Evolutionary conservation across 30 jellyfish, hydroid and myxozoan genomes (phyloP), one percentile per base, ranked within the genome.

Genomic region (Hydractinia echinata): DNA sequence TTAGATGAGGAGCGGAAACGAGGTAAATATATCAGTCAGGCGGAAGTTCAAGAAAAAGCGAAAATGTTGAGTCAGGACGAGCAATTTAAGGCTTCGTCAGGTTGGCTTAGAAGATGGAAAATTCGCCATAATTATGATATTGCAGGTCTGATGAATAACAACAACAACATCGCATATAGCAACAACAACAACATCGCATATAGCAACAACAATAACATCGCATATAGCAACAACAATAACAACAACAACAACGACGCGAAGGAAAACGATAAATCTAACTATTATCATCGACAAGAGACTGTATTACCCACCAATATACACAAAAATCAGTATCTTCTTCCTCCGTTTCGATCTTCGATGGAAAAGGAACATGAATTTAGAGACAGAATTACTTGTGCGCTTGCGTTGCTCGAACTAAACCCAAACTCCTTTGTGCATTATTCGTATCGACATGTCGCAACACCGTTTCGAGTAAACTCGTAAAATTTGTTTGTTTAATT

Each of bases 321-420:
- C 44, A 7, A 52, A 0, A 20, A 71, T 3, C 39, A 7, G 9
- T 13, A 64, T 64, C 19, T 64, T 6, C 39, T 64, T 7, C 74
- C 74, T 7, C 74, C 74, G 16, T 64, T 64, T 13, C 9, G 16
- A 13, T n/a, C 19, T 7, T 51, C 74, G 8, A 20, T 88, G 82
- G 96, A 88, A 61, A 88, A 88, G 66, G 97, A 89, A 79, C 77
- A 87, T 49, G 97, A 90, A 71, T 90, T 90, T 67, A 89, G 82
- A 54, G 97, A 90, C 77, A 81, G 73, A 67, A 83, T 90, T 10
- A 81, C 92, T 11, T 90, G 97, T 73, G 97, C 97, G 5, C 56
- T 90, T 68, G 95, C 97, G 4, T 58, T 90, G 30, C 87, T 90
- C 9, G 97, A 90, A 62, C 80, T 90, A 56, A 85, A 90, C 70